Base-by-base conservation (phyloP, 2,797 vertebrate species). In the Neoniphon sammara region DNA sequence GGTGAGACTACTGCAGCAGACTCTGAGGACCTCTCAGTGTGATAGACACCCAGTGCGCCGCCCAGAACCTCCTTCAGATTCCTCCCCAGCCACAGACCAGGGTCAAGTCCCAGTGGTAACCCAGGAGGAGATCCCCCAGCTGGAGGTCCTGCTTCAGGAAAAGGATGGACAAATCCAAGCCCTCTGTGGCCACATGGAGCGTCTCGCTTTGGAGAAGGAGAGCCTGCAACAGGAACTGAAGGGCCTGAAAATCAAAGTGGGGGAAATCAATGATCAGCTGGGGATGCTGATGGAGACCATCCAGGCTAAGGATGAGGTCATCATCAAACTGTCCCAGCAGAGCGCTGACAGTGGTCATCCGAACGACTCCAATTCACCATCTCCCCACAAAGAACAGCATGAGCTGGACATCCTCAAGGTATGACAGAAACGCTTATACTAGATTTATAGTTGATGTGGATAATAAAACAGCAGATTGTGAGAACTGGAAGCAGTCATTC, bases 241-340 rank as follows among this genome's bases (percentile, higher is more conserved):
- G 81, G 87, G 91, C 1, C 93, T 99, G 77, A 96, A 97, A 85
- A 85, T 93, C 67, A 96, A 96, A 83, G 95, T 97, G 42, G 96
- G 95, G 12, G 97, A 98, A 72, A 96, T 99, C 21, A 96, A 94
- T 0, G 98, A 99, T 63, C 95, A 88, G 85, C 92, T 98, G 78
- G 95, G 93, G 11, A 99, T 99, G 97, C 82, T 98, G 72, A 96
- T 97, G 96, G 98, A 99, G 91, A 99, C 97, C 56, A 98, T 99
- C 84, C 96, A 97, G 81, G 98, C 97, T 78, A 99, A 99, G 90
- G 98, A 99, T 8, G 95, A 98, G 77, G 96, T 97, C 78, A 99
- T 99, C 87, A 96, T 99, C 62, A 97, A 97, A 81, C 93, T 99
- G 46, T 98, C 97, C 1, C 93, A 91, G 84, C 82, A 96, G 66